Conservation (phyloP, 2,797 vertebrate genomes). For the Lepidocolaptes lacrymiger region DNA sequence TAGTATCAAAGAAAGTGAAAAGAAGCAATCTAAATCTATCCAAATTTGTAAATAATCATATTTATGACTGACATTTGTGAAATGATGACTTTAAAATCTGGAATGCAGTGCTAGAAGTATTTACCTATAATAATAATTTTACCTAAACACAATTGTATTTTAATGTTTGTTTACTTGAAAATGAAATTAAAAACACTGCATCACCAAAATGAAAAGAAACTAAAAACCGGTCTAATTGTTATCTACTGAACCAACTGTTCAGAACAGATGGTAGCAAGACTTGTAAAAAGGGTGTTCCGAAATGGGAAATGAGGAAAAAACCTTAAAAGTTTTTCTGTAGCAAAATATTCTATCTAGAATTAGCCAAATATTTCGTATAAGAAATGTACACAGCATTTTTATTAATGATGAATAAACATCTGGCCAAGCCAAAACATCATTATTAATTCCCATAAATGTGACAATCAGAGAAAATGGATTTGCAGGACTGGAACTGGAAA, state of each 20-base stretch:
- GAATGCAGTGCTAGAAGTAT: not conserved
- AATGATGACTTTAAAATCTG: not conserved
- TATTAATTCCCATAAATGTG: not conserved
- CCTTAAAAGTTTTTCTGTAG: not conserved
- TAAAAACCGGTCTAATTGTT: not conserved
- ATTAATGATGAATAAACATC: not conserved
- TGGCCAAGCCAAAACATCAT: not conserved
- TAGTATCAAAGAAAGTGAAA: not conserved
- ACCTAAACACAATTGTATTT: not conserved
- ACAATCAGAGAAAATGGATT: not conserved
- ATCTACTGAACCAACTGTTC: not conserved
- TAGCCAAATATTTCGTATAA: not conserved
- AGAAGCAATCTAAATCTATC: not conserved
- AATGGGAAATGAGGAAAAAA: not conserved
- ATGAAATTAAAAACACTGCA: constrained; percentile 29
- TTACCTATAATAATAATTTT: not conserved
- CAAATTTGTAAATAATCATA: not conserved
- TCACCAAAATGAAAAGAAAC: constrained; percentile 29
- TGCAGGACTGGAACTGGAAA: not conserved
- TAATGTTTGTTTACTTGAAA: not conserved
- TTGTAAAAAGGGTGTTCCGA: not conserved
- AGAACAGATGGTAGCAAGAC: not conserved
- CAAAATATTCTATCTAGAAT: not conserved
- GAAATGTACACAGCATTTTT: not conserved
- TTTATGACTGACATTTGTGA: not conserved